phyloP scores from a whole-genome alignment of 2,113 vertebrate genomes.

The Lophochroa leadbeateri region DNA sequence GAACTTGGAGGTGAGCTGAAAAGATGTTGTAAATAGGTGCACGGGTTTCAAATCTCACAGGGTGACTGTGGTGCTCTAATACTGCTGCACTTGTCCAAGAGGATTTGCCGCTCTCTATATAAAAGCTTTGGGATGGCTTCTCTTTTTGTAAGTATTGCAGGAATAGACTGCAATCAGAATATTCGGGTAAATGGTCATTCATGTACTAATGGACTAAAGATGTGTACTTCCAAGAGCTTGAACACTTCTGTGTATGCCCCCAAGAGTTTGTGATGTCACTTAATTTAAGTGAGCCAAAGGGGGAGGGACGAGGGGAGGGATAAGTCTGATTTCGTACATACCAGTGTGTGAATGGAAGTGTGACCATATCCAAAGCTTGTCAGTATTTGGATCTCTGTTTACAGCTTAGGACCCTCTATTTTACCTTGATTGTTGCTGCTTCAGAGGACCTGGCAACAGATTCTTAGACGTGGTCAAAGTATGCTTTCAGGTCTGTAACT shows the following conservation, averaged over 20 bases:
- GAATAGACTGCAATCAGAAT: background rate
- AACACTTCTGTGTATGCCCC: background rate
- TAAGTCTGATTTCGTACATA: background rate
- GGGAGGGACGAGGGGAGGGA: too few species aligned
- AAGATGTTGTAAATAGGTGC: background rate
- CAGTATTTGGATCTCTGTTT: background rate
- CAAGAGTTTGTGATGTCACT: background rate
- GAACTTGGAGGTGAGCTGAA: background rate
- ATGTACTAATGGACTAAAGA: background rate
- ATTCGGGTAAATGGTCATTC: background rate
- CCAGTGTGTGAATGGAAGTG: background rate
- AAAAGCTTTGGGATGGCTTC: background rate
- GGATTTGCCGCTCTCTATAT: background rate
- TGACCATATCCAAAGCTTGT: background rate
- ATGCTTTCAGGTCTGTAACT: background rate
- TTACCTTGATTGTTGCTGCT: background rate
- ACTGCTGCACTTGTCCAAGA: background rate
- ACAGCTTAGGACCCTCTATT: background rate
- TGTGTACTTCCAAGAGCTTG: background rate
- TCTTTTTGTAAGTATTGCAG: background rate
- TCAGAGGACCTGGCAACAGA: background rate
- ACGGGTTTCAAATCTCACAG: background rate
- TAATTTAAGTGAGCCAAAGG: background rate
- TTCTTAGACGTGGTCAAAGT: background rate
- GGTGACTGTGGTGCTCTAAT: background rate